phyloP scores from a whole-genome alignment of 1,140 invertebrate species.

The silkworm (Bombyx mori) region ASM3026992v2 NC_085124.1:8324001-8324500 shows the following conservation, averaged over 20 bases:
- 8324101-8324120: not conserved
- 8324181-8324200: not conserved
- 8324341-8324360: conserved; percentile 67
- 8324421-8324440: conserved; percentile 34
- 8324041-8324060: too few relatives aligned
- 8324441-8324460: conserved; percentile 34
- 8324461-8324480: not conserved
- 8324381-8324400: conserved; percentile 38
- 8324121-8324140: too few relatives aligned
- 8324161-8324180: not conserved
- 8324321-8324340: conserved; percentile 54
- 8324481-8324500: too few relatives aligned
- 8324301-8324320: conserved; percentile 27
- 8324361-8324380: conserved; percentile 6
- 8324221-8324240: conserved; percentile 29
- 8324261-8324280: conserved; percentile 44
- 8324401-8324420: conserved; percentile 39
- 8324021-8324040: too few relatives aligned
- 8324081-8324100: conserved; percentile 1
- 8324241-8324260: conserved; percentile 26
- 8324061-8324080: not conserved
- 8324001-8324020: too few relatives aligned
- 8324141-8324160: too few relatives aligned
- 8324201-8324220: conserved; percentile 14
- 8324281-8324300: conserved; percentile 63